phyloP scores from a whole-genome alignment of 1,140 invertebrate species.

The Eupeodes corollae region DNA sequence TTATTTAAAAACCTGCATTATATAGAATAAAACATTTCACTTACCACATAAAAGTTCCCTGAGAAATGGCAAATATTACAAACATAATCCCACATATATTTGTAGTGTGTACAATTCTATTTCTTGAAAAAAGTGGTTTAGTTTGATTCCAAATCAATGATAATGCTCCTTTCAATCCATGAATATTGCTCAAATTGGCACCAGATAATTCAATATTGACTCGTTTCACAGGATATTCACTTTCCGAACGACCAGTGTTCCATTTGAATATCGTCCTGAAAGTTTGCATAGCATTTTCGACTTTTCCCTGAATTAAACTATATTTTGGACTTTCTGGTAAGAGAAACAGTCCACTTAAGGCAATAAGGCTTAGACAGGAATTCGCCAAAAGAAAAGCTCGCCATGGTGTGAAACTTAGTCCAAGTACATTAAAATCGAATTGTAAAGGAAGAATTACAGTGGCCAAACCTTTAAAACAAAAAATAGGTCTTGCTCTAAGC shows the following conservation, averaged over 20 bases:
- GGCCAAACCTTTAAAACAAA: constrained; percentile 42
- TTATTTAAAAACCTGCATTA: neutral
- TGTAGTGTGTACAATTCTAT: constrained; percentile 41
- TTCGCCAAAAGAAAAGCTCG: constrained; percentile 48
- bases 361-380: constrained; percentile 43
- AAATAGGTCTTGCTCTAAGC: neutral
- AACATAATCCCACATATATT: constrained; percentile 47
- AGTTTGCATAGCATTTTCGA: constrained; percentile 46
- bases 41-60: constrained; percentile 40
- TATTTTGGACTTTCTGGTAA: constrained; percentile 71
- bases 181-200: constrained; percentile 18
- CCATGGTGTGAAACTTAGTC: constrained; percentile 49
- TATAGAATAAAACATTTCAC: constrained; percentile 2
- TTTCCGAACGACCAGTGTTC: constrained; percentile 42
- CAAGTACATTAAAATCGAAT: constrained; percentile 37
- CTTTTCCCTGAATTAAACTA: constrained; percentile 48
- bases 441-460: constrained; percentile 49
- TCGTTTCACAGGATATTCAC: constrained; percentile 20
- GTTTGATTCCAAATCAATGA: constrained; percentile 39
- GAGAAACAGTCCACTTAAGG: constrained; percentile 40
- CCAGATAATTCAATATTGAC: constrained; percentile 14
- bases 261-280: constrained; percentile 46
- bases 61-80: constrained; percentile 32
- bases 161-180: constrained; percentile 20
- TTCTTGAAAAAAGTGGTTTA: constrained; percentile 40